These are phyloP conservation scores for Drosophila repleta DNA, from an alignment of 1,140 invertebrate genomes.

Conservation along the genomic window DNA sequence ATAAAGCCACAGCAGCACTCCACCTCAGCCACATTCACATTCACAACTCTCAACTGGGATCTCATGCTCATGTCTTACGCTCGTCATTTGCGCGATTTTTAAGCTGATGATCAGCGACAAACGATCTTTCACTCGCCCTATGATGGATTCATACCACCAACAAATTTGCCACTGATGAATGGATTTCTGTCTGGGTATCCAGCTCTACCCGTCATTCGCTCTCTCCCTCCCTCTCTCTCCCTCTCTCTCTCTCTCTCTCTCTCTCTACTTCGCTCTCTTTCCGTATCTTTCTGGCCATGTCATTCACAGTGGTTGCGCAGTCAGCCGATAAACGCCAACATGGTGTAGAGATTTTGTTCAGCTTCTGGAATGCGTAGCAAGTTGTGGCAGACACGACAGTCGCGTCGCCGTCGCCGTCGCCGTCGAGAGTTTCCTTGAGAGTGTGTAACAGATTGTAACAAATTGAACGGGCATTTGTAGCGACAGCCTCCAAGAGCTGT, in stretches of 20 bases:
- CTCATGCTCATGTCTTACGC: slow-evolving; percentile 74
- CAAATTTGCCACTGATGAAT: slow-evolving; percentile 84
- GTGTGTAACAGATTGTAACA: slow-evolving; percentile 74
- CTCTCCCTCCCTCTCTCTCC: slow-evolving; percentile 6
- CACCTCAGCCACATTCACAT: slow-evolving; percentile 31
- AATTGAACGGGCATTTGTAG: slow-evolving; percentile 75
- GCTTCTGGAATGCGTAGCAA: slow-evolving; percentile 83
- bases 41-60: slow-evolving; percentile 21
- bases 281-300: slow-evolving; percentile 35
- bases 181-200: slow-evolving; percentile 67
- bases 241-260: slow-evolving; percentile 19
- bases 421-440: slow-evolving; percentile 21
- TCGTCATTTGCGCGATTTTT: slow-evolving; percentile 83
- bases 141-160: slow-evolving; percentile 84
- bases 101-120: slow-evolving; percentile 84
- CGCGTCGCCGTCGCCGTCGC: slow-evolving; percentile 11
- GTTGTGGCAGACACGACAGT: slow-evolving; percentile 57
- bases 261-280: slow-evolving; percentile 34
- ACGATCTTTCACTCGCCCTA: slow-evolving; percentile 82
- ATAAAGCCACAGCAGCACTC: slow-evolving; percentile 20
- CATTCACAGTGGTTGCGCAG: slow-evolving; percentile 50
- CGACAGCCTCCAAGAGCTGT: slow-evolving; percentile 49
- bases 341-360: slow-evolving; percentile 83
- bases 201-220: slow-evolving; percentile 7
- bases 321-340: slow-evolving; percentile 66